A percentile compares a stretch with the other conserved stretches of the same genome.
Conservation (phyloP, 2,888 invertebrate species). For the Ditula angustiorana region DNA sequence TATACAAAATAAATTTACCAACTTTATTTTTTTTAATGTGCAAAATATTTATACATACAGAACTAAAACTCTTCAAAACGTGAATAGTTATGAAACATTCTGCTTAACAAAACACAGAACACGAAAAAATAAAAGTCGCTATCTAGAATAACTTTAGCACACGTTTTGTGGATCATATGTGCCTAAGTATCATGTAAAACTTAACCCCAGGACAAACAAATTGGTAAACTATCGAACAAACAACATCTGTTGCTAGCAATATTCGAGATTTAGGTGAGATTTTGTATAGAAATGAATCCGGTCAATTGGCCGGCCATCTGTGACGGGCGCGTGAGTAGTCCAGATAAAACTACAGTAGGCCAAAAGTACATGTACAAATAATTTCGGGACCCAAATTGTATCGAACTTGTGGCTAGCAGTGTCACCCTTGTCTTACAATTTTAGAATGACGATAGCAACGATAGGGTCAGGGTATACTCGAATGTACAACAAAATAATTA, state of each 20-base stretch:
- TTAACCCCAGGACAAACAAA: slow-evolving; percentile 19
- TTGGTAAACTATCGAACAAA: slow-evolving; percentile 39
- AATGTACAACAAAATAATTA: too few species aligned
- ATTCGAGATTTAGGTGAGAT: slow-evolving; percentile 70
- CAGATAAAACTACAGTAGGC: slow-evolving; percentile 19
- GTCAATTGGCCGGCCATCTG: slow-evolving; percentile 82
- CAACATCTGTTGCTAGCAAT: slow-evolving; percentile 67
- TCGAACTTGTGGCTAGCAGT: too few species aligned
- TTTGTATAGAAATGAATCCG: slow-evolving; percentile 65
- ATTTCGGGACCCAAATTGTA: too few species aligned
- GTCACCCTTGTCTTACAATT: too few species aligned
- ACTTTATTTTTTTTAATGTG: too few species aligned
- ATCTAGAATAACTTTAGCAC: background rate
- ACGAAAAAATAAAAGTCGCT: too few species aligned
- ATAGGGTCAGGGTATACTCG: too few species aligned
- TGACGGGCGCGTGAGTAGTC: slow-evolving; percentile 44
- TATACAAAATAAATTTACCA: too few species aligned
- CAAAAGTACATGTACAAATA: background rate
- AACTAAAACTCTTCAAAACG: too few species aligned
- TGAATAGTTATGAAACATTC: too few species aligned
- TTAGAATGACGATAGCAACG: too few species aligned
- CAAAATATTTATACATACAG: too few species aligned
- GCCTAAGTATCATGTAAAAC: background rate
- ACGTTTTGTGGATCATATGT: background rate
- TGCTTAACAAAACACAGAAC: background rate